Percentiles rank a stretch among this genome's conserved stretches.
phyloP scores from a whole-genome alignment of 2,797 vertebrate species.

The Pseudochirops cupreus region DNA sequence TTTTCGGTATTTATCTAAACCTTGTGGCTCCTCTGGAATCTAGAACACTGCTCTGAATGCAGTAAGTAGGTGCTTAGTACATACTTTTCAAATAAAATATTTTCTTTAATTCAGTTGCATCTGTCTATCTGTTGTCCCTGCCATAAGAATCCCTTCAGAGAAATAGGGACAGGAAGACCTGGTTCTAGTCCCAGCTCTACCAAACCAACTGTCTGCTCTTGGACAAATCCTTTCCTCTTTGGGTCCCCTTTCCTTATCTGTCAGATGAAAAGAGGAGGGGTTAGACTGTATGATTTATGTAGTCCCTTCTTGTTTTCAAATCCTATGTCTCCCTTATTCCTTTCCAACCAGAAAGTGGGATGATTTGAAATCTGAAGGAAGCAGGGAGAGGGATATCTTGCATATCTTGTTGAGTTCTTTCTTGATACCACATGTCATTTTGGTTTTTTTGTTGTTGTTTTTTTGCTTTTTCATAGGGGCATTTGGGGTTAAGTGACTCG shows the following conservation, averaged over 20 bases:
- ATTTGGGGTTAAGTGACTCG: too few relatives aligned
- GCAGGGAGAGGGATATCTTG: conserved; percentile 5
- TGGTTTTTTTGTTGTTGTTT: too few relatives aligned
- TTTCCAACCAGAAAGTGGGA: neutral
- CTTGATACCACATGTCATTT: neutral
- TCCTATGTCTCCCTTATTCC: neutral
- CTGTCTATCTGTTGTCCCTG: neutral
- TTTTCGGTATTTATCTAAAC: neutral
- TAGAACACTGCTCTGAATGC: neutral
- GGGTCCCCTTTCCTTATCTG: conserved; percentile 29
- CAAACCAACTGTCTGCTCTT: neutral
- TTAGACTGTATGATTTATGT: neutral
- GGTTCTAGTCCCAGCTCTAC: neutral
- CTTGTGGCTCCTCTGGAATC: neutral
- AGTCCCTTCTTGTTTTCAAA: neutral
- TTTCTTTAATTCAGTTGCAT: neutral
- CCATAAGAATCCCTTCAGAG: neutral
- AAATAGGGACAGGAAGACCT: neutral
- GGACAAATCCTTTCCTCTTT: conserved; percentile 6
- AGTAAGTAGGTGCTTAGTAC: neutral
- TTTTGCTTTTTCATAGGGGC: too few relatives aligned
- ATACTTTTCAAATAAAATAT: neutral
- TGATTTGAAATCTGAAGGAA: conserved; percentile 12
- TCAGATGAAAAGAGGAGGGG: neutral
- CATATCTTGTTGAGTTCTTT: conserved; percentile 31